Evolutionary conservation across 2,888 invertebrate species (phyloP), one percentile per base, ranked within the genome.

Genomic region (Odontomyia ornata): DNA sequence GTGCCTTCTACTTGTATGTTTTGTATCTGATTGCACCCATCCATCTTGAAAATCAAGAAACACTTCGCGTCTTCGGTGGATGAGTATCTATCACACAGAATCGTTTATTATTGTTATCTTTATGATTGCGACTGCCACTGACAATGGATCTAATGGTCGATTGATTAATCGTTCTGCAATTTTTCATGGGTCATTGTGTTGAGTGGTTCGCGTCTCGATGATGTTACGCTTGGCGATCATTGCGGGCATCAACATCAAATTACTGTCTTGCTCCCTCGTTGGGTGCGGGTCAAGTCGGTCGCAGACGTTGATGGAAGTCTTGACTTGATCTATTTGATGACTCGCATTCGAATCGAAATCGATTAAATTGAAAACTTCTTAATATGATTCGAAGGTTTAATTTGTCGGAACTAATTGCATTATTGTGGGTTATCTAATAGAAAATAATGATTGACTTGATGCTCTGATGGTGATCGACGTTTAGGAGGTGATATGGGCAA

Each of bases 111-210:
- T 69, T 69, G 69, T 69, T 69, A 69, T 69, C 69, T 69, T 69
- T 69, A 46, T 69, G 69, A 69, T 47, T 69, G 69, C 43, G 69
- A 47, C 69, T 69, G 30, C 69, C 30, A 47, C 43, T 9, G 25
- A 69, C 69, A 69, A 69, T 69, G 69, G 73, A 36, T 36, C 73
- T 73, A 73, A 57, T 73, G 73, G 30, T 60, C 60, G 73, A 73
- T 73, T 73, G 73, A 73, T 73, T 73, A 73, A 73, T 73, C 73
- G 73, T 43, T 60, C 60, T 73, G 73, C 60, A 57, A 73, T 73
- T 73, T 72, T 72, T 57, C 73, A 73, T 36, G 73, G 73, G 60
- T 57, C 73, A 73, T 73, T 73, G 73, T 73, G 73, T 60, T 60
- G 73, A 73, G 73, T 60, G 60, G 60, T 73, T 73, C 9, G 69